Evolutionary conservation across 1,140 invertebrate genomes (phyloP), one percentile per base, ranked within the genome.

Genomic region (Orius laevigatus): DNA sequence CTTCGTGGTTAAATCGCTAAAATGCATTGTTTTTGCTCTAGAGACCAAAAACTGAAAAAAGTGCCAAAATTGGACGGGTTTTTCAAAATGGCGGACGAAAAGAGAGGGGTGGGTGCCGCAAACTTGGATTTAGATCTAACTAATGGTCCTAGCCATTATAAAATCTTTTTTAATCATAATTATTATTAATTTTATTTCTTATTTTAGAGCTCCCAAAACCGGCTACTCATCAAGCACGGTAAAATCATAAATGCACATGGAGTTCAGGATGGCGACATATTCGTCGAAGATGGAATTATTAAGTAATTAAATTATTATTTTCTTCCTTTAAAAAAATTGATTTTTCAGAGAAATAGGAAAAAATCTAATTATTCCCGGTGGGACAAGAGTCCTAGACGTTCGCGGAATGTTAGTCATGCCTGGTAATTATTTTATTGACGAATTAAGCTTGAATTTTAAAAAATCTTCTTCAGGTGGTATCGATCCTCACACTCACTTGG

Each of bases 201-300:
- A 52, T 57, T 62, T 70, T 70, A 91, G 84, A 91, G 87, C 65
- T 79, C 87, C 18, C 86, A 90, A 63, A 91, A 90, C 64, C 77
- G 88, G 8, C 69, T 98, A 35, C 72, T 98, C 33, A 92, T 98
- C 54, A 94, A 93, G 69, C 86, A 90, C 69, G 95, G 94, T 9
- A 80, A 82, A 61, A 77, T 97, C 49, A 89, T 98, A 41, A 98
- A 98, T 68, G 90, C 93, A 60, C 91, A 98, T 68, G 79, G 76
- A 31, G 84, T 87, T 57, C 72, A 77, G 51, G 81, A 88, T 61
- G 81, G 78, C 41, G 92, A 97, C 64, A 74, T 96, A 16, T 93
- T 87, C 67, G 80, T 96, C 60, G 90, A 95, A 68, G 89, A 95
- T 73, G 90, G 90, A 25, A 70, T 89, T 56, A 95, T 97, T 63